Evolutionary conservation across 2,113 vertebrate genomes (phyloP), one percentile per base, ranked within the genome.

Genomic region (Lethenteron camtschaticum): DNA sequence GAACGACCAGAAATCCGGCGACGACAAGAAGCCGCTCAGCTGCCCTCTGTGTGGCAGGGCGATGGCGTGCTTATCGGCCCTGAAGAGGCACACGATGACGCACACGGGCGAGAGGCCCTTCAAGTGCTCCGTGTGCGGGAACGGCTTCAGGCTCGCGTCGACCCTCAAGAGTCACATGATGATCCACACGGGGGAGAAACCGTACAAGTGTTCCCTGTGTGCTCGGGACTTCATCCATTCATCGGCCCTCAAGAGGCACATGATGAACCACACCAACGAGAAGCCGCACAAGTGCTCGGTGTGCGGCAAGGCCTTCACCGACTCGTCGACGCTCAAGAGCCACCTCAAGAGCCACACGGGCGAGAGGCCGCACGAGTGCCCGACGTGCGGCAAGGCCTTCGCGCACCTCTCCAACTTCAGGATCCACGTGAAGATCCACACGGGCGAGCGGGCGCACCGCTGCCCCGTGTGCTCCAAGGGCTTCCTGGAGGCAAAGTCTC

Each of bases 81-180:
- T 41, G 41, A 41, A 41, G 41, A 41, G 41, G 41, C 94, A 99
- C 0, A 90, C 96, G 73, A 77, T 99, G 71, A 99, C 96, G 77
- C 94, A 99, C 80, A 99, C 94, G 0, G 91, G 94, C 1, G 94
- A 99, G 83, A 99, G 96, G 77, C 94, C 94, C 1, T 99, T 96
- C 68, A 91, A 91, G 2, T 99, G 41, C 41, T 41, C 41, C 41
- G 41, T 41, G 41, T 41, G 41, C 41, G 41, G 41, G 41, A 99
- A 91, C 0, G 88, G 94, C 71, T 99, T 99, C 82, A 81, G 94
- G 57, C 94, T 96, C 78, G 84, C 96, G 76, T 91, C 96, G 82
- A 96, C 94, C 1, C 77, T 99, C 70, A 99, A 99, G 81, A 96
- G 91, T 74, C 94, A 99, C 80, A 83, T 96, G 73, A 87, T 91